Percentiles rank a stretch among this genome's conserved stretches.
Evolutionary conservation across 2,888 invertebrate species (phyloP).

Genomic region (Mesorhabditis spiculigera): DNA sequence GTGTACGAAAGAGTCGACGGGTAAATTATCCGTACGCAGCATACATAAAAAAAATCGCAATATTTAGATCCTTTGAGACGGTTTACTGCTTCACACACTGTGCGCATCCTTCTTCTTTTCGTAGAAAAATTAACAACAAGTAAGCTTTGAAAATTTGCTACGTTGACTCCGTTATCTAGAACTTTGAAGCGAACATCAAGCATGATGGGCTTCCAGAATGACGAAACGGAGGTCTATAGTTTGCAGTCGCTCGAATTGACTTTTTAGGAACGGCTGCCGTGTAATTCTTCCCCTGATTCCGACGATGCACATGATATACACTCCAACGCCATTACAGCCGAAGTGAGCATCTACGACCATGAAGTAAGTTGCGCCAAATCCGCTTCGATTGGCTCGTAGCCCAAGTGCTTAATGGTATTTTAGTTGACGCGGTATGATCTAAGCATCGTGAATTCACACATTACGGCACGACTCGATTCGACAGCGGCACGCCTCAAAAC

Average conservation of each 20-base stretch:
- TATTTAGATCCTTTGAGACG: background rate
- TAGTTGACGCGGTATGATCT: background rate
- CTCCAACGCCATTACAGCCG: background rate
- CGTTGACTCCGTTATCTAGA: background rate
- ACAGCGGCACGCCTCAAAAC: background rate
- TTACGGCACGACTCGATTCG: background rate
- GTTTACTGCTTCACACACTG: background rate
- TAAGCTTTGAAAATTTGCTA: background rate
- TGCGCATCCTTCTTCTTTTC: background rate
- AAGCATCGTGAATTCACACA: background rate
- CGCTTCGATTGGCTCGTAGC: background rate
- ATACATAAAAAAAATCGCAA: background rate
- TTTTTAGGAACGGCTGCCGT: no score
- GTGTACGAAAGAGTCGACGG: conserved; percentile 4
- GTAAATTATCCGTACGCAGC: background rate
- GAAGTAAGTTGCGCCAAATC: background rate
- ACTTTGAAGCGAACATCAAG: background rate
- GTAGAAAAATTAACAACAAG: background rate
- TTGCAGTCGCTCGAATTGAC: background rate
- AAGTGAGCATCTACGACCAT: background rate
- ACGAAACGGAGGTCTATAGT: background rate
- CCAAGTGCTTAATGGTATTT: background rate
- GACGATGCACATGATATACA: no score
- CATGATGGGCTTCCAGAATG: background rate
- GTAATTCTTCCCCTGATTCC: no score